Percentiles rank a stretch among this genome's conserved stretches.
phyloP scores from a whole-genome alignment of 2,113 vertebrate species.

The Nothocercus nigrocapillus region DNA sequence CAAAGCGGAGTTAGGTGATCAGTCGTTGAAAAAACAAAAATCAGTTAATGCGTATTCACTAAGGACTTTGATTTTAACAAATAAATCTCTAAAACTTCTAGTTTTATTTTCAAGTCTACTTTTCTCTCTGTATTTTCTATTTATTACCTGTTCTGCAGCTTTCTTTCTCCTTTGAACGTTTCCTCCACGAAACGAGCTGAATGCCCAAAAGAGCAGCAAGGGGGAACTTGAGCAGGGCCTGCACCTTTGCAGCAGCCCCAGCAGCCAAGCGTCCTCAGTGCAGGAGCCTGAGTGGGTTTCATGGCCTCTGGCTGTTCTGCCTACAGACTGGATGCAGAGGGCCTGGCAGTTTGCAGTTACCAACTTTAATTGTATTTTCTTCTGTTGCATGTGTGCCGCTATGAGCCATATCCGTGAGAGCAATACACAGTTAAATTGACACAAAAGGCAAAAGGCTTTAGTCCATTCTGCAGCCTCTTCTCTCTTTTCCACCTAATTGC shows the following conservation, averaged over 20 bases:
- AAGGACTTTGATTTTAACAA: neutral
- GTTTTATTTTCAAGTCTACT: neutral
- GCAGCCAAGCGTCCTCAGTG: neutral
- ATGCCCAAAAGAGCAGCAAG: neutral
- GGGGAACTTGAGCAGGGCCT: neutral
- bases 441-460: no score
- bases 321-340: no score
- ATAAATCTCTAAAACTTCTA: neutral
- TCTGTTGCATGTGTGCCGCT: no score
- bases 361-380: no score
- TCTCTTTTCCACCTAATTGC: no score
- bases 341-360: no score
- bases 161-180: neutral
- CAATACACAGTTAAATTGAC: no score
- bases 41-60: neutral
- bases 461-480: no score
- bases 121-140: neutral
- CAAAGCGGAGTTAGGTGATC: neutral
- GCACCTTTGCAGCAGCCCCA: neutral
- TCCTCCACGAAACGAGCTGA: neutral
- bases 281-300: no score
- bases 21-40: neutral
- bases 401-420: no score
- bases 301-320: no score
- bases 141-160: neutral